Evolutionary conservation across 2,113 vertebrate species (phyloP).

Genomic region (Odontophorus gujanensis): DNA sequence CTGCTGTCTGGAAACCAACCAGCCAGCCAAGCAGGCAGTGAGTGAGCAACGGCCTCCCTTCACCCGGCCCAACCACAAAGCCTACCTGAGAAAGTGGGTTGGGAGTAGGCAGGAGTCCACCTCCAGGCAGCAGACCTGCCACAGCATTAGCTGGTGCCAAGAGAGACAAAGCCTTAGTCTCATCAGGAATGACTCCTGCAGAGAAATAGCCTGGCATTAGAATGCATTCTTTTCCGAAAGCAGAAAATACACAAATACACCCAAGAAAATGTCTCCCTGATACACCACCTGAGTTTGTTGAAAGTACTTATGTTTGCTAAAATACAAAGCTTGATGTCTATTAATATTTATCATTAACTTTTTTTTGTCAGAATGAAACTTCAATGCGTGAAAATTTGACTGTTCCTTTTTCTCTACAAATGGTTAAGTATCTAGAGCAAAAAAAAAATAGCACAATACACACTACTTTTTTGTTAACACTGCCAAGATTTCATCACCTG

Average conservation of each 20-base stretch:
- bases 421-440: constrained; percentile 90
- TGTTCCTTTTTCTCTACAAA: constrained; percentile 87
- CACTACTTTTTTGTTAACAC: constrained; percentile 94
- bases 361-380: constrained; percentile 83
- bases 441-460: constrained; percentile 97
- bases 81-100: constrained; percentile 92
- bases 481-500: constrained; percentile 99
- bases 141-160: constrained; percentile 99
- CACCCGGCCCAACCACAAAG: neutral
- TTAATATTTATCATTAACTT: constrained; percentile 87
- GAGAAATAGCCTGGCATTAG: constrained; percentile 86
- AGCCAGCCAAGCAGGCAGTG: neutral
- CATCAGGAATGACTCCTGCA: constrained; percentile 99
- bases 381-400: constrained; percentile 84
- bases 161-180: constrained; percentile 99
- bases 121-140: constrained; percentile 98
- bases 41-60: accelerated
- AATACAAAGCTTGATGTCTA: constrained; percentile 86
- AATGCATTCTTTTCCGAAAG: constrained; percentile 49
- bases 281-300: constrained; percentile 87
- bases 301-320: constrained; percentile 87
- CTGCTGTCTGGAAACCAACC: neutral
- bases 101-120: constrained; percentile 96
- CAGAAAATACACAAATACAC: constrained; percentile 91
- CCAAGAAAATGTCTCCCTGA: constrained; percentile 87